Percentiles rank a stretch among this genome's conserved stretches.
phyloP scores from a whole-genome alignment of 2,113 vertebrate species.

The Gobio gobio region DNA sequence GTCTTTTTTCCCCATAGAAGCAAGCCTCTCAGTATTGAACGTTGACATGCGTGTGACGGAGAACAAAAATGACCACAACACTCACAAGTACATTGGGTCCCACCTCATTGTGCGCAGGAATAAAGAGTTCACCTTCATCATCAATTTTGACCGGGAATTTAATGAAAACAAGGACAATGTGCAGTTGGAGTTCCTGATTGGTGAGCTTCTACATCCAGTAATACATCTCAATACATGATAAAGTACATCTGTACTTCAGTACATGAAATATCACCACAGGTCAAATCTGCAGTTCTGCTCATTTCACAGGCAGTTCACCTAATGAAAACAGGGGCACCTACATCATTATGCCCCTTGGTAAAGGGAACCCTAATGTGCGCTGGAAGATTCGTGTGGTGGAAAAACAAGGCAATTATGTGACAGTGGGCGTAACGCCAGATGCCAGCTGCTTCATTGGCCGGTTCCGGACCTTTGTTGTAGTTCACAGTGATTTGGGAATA shows the following conservation, averaged over 20 bases:
- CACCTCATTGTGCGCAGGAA: conserved; percentile 82
- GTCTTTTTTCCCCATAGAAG: conserved; percentile 5
- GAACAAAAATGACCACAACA: conserved; percentile 81
- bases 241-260: neutral
- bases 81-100: conserved; percentile 71
- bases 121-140: conserved; percentile 76
- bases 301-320: conserved; percentile 77
- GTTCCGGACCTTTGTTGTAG: conserved; percentile 79
- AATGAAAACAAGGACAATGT: conserved; percentile 67
- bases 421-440: conserved; percentile 78
- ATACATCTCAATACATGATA: neutral
- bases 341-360: conserved; percentile 69
- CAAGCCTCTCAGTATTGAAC: conserved; percentile 57
- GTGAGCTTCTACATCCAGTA: conserved; percentile 70
- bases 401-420: conserved; percentile 53
- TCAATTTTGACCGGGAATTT: conserved; percentile 75
- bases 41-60: conserved; percentile 71
- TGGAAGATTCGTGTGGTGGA: conserved; percentile 79
- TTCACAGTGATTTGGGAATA: conserved; percentile 73
- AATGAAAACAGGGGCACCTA: conserved; percentile 78
- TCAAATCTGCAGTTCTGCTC: neutral
- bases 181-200: conserved; percentile 83
- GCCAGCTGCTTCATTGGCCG: conserved; percentile 84
- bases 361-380: conserved; percentile 53
- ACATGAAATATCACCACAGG: neutral